Evolutionary conservation across 2,113 vertebrate genomes (phyloP), one percentile per base, ranked within the genome.

Genomic region (Pundamilia nyererei): DNA sequence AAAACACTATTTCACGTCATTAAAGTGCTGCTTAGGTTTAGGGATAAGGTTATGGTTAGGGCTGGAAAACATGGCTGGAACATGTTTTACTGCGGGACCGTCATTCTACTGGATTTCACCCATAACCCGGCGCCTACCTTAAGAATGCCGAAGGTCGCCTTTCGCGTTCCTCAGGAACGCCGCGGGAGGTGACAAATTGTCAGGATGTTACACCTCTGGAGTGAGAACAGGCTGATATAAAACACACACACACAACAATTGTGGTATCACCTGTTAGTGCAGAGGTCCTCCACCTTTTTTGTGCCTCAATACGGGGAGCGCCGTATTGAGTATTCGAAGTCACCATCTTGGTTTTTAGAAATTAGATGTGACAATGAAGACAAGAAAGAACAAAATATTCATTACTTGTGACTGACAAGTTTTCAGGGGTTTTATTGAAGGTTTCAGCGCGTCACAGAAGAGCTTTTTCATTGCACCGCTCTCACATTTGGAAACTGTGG

Each of bases 261-360:
- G 15, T 60, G 0, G 58, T 31, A 1, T 60, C 58, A 6, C 1
- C 58, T 33, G 58, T 62, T 19, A 33, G 58, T 7, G n/a, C 53
- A 54, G 53, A 3, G 53, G n/a, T 24, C 21, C 21, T 7, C 53
- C 11, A 55, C 21, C 6, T 1, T 55, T 55, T 55, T 13, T 13
- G 53, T 0, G 5, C 51, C 51, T 54, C 0, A 54, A 21, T 11
- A 54, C n/a, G 0, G 53, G 21, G 21, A 24, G 0, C 21, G 3
- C 53, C 21, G 6, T 0, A 55, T 3, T 19, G 29, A 62, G 31
- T 62, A 33, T n/a, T 11, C 0, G 1, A 33, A 35, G 17, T 35
- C 58, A 65, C 17, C 60, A 65, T 65, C 60, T 35, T 6, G 5
- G 60, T 35, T 19, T n/a, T 35, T 65, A 35, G 31, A n/a, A 65